A percentile compares a stretch with the other conserved stretches of the same genome.
Evolutionary conservation across 2,888 invertebrate genomes (phyloP).

Genomic region (Plemyria rubiginata): DNA sequence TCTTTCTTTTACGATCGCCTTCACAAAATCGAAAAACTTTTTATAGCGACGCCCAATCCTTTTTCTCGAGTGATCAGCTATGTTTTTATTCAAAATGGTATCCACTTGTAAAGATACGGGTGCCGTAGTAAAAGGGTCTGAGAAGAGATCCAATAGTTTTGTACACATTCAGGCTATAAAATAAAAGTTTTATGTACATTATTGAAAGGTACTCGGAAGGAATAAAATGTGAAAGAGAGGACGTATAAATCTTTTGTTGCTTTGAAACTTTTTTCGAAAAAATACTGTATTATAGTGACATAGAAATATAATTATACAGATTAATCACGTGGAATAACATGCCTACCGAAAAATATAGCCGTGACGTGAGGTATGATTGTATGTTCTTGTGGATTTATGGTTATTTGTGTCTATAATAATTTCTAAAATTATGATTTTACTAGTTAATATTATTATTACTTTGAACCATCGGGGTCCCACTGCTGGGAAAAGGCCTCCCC

Average conservation of each 20-base stretch:
- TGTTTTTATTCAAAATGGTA: conserved; percentile 41
- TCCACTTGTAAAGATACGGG: conserved; percentile 30
- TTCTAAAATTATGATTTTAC: too few species aligned
- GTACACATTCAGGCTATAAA: conserved; percentile 36
- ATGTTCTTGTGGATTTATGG: too few species aligned
- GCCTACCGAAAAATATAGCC: too few species aligned
- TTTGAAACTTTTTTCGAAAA: not conserved
- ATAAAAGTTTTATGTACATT: conserved; percentile 40
- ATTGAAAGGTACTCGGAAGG: conserved; percentile 11
- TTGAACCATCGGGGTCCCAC: too few species aligned
- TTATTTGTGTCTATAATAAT: too few species aligned
- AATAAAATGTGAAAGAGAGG: conserved; percentile 7
- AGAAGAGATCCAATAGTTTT: conserved; percentile 44
- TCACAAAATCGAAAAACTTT: conserved; percentile 41
- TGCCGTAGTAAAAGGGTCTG: conserved; percentile 39
- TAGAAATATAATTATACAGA: too few species aligned
- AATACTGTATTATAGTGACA: not conserved
- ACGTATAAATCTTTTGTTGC: conserved; percentile 16
- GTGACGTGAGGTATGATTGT: too few species aligned
- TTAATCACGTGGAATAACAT: too few species aligned
- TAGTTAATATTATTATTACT: too few species aligned
- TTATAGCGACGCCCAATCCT: conserved; percentile 36
- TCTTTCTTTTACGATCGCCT: conserved; percentile 15
- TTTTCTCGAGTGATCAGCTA: conserved; percentile 36
- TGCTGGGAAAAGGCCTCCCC: too few species aligned